These are phyloP conservation scores for Steinernema carpocapsae DNA, from an alignment of 2,888 invertebrate species.

Conservation along the genomic window DNA sequence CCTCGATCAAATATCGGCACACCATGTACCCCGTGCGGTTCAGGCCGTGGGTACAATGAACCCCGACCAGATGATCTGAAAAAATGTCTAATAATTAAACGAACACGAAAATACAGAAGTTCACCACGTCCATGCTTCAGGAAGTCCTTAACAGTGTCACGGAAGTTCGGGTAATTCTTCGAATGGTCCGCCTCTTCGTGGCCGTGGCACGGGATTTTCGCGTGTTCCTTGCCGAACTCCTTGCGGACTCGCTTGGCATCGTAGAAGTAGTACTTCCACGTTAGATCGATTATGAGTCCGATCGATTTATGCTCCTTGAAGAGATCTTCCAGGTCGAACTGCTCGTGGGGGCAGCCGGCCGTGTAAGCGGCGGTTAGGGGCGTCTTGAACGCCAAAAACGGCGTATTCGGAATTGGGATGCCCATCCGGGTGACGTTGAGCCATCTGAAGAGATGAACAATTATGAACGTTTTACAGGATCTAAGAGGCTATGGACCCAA, in stretches of 20 bases:
- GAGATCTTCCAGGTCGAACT: neutral
- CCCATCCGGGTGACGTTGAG: neutral
- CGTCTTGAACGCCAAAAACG: neutral
- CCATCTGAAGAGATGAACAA: too few species aligned
- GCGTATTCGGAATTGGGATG: neutral
- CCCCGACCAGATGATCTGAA: slow-evolving; percentile 68
- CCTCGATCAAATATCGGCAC: slow-evolving; percentile 67
- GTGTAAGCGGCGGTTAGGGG: neutral
- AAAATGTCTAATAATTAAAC: neutral
- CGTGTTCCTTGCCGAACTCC: neutral
- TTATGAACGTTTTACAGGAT: too few species aligned
- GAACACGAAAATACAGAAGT: neutral
- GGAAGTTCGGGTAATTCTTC: neutral
- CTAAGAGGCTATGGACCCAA: too few species aligned
- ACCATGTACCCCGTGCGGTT: slow-evolving; percentile 73
- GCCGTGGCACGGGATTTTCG: neutral
- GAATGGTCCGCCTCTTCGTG: neutral
- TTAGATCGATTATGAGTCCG: neutral
- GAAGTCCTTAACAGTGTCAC: neutral
- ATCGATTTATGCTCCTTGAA: neutral
- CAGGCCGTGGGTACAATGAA: slow-evolving; percentile 73
- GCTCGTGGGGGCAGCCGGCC: neutral
- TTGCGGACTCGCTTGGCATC: neutral
- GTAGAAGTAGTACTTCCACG: neutral
- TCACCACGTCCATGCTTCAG: neutral